Conservation (phyloP, 2,888 invertebrate species). For the Monopis laevigella region DNA sequence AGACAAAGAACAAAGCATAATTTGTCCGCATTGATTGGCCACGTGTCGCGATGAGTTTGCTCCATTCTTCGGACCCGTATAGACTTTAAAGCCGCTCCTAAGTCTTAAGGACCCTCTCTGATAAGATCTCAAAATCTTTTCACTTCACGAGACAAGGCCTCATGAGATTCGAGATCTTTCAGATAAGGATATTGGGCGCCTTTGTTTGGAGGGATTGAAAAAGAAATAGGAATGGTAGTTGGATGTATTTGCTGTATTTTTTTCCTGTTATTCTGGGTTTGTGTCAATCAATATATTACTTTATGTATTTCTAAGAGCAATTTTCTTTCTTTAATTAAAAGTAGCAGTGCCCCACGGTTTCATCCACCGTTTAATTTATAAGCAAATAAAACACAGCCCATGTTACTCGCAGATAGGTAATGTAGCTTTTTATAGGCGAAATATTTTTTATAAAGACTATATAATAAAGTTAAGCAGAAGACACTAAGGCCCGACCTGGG, state of each 20-base stretch:
- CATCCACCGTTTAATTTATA: too few species aligned
- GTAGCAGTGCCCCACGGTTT: too few species aligned
- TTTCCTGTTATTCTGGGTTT: neutral
- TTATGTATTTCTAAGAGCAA: too few species aligned
- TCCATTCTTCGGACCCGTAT: constrained; percentile 41
- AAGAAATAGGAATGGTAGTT: too few species aligned
- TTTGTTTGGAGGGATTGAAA: constrained; percentile 2
- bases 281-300: constrained; percentile 6
- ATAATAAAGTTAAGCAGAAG: too few species aligned
- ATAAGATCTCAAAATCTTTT: constrained; percentile 11
- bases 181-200: constrained; percentile 3
- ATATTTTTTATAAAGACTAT: too few species aligned
- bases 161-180: constrained; percentile 5
- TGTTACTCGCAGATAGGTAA: too few species aligned
- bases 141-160: constrained; percentile 5
- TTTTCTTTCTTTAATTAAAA: too few species aligned
- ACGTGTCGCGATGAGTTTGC: constrained; percentile 38
- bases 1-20: constrained; percentile 33
- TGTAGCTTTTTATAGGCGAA: too few species aligned
- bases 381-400: too few species aligned
- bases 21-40: constrained; percentile 40
- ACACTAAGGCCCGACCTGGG: too few species aligned
- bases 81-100: constrained; percentile 21
- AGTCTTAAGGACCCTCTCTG: constrained; percentile 8
- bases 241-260: neutral